These are phyloP conservation scores for Gymnoscelis rufifasciata DNA, from an alignment of 2,888 invertebrate species.

Conservation along the genomic window DNA sequence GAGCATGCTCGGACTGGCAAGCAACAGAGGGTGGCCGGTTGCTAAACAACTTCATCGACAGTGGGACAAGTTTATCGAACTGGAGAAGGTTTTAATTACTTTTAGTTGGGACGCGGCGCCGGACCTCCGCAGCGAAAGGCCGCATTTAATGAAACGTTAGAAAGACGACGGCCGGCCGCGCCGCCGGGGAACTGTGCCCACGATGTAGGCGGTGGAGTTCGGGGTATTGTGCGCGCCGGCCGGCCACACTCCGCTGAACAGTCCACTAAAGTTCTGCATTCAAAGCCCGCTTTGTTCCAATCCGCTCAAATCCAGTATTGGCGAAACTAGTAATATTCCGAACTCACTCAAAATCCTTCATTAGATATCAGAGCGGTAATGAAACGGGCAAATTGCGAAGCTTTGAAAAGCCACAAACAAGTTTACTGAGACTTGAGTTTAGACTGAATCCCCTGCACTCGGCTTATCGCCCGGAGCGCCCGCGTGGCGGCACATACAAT, in stretches of 20 bases:
- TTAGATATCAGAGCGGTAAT: conserved; percentile 26
- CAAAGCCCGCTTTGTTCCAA: neutral
- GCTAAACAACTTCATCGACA: conserved; percentile 36
- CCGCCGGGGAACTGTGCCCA: neutral
- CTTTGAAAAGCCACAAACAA: conserved; percentile 40
- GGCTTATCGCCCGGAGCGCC: too few species aligned
- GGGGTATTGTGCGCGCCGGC: too few species aligned
- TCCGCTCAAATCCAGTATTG: neutral
- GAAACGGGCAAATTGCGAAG: conserved; percentile 34
- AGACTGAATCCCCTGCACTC: conserved; percentile 24
- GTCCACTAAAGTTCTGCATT: neutral
- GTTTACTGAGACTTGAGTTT: too few species aligned
- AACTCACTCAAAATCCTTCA: conserved; percentile 8
- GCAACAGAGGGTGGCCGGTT: too few species aligned
- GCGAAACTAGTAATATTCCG: neutral
- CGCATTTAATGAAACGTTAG: too few species aligned
- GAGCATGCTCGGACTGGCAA: too few species aligned
- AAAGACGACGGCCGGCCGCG: too few species aligned
- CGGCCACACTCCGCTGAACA: too few species aligned
- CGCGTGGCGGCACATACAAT: too few species aligned
- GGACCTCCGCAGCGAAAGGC: conserved; percentile 5
- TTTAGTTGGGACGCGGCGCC: conserved; percentile 29
- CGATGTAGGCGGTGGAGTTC: too few species aligned
- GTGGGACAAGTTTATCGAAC: conserved; percentile 34
- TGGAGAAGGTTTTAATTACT: conserved; percentile 32